A percentile compares a stretch with the other conserved stretches of the same genome.
Evolutionary conservation across 2,113 vertebrate genomes (phyloP).

Genomic region (Chaetorhynchus papuensis): DNA sequence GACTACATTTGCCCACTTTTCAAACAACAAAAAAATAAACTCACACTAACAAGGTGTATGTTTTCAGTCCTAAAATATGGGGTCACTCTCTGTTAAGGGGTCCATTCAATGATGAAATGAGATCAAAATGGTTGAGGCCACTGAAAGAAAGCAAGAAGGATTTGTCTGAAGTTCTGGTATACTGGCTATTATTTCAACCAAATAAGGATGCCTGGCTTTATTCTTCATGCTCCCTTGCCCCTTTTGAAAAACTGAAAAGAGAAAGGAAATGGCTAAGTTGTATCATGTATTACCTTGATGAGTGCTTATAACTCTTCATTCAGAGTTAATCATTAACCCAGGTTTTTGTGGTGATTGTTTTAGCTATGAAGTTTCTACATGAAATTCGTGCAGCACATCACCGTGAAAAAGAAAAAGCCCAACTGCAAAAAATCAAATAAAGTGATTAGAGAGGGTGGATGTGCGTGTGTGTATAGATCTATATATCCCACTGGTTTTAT

Average conservation of each 20-base stretch:
- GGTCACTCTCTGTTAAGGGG: slow-evolving; percentile 63
- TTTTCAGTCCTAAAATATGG: slow-evolving; percentile 67
- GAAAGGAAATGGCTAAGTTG: slow-evolving; percentile 63
- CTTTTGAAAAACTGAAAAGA: slow-evolving; percentile 69
- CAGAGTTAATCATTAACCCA: slow-evolving; percentile 53
- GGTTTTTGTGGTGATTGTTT: slow-evolving; percentile 40
- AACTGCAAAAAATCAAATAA: slow-evolving; percentile 23
- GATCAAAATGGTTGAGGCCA: slow-evolving; percentile 68
- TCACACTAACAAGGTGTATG: slow-evolving; percentile 68
- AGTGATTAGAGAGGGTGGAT: background rate
- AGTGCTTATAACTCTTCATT: slow-evolving; percentile 60
- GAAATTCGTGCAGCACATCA: background rate
- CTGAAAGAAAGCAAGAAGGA: slow-evolving; percentile 64
- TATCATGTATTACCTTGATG: slow-evolving; percentile 67
- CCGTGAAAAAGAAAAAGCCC: background rate
- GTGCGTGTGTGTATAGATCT: background rate
- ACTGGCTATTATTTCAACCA: slow-evolving; percentile 69
- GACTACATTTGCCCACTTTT: slow-evolving; percentile 68
- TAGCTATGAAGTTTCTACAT: background rate
- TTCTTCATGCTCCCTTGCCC: slow-evolving; percentile 65
- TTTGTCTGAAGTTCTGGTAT: slow-evolving; percentile 64
- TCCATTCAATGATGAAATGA: slow-evolving; percentile 65
- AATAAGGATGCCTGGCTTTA: slow-evolving; percentile 68
- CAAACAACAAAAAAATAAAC: slow-evolving; percentile 70
- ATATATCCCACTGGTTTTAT: background rate